Conservation (phyloP, 2,888 invertebrate species). For the Ptychoptera contaminata region DNA sequence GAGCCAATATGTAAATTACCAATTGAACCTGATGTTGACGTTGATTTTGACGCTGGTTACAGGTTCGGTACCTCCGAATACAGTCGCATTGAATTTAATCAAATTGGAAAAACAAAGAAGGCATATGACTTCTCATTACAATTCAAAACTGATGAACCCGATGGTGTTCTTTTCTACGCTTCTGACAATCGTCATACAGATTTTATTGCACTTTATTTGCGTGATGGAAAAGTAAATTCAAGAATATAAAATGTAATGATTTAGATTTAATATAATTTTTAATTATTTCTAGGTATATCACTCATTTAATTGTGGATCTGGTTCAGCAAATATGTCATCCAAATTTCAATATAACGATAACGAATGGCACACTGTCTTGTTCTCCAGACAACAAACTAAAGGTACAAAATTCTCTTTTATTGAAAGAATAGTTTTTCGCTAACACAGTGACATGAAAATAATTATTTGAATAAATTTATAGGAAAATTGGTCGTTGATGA, state of each 20-base stretch:
- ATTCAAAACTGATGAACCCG: slow-evolving; percentile 51
- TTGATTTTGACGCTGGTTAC: slow-evolving; percentile 24
- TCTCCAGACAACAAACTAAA: slow-evolving; percentile 43
- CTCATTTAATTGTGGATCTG: slow-evolving; percentile 54
- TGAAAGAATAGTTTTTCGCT: too few relatives aligned
- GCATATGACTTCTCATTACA: slow-evolving; percentile 60
- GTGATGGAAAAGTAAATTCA: slow-evolving; percentile 48
- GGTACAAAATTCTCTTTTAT: too few relatives aligned
- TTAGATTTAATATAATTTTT: background rate
- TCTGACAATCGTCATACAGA: slow-evolving; percentile 45
- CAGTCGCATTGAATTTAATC: slow-evolving; percentile 57
- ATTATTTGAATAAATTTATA: too few relatives aligned
- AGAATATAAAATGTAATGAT: background rate
- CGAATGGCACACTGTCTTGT: slow-evolving; percentile 61
- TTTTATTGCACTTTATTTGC: slow-evolving; percentile 59
- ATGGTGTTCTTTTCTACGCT: slow-evolving; percentile 76
- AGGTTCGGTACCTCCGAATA: slow-evolving; percentile 38
- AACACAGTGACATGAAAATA: too few relatives aligned
- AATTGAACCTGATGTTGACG: slow-evolving; percentile 24
- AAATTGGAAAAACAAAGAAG: slow-evolving; percentile 42
- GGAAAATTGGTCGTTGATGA: slow-evolving; percentile 37
- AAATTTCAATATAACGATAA: slow-evolving; percentile 48
- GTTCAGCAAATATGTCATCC: slow-evolving; percentile 41
- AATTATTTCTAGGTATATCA: slow-evolving; percentile 40
- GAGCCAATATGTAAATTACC: slow-evolving; percentile 21